Base-by-base conservation (phyloP, 2,113 vertebrate species). In the Elephantulus edwardii region DNA sequence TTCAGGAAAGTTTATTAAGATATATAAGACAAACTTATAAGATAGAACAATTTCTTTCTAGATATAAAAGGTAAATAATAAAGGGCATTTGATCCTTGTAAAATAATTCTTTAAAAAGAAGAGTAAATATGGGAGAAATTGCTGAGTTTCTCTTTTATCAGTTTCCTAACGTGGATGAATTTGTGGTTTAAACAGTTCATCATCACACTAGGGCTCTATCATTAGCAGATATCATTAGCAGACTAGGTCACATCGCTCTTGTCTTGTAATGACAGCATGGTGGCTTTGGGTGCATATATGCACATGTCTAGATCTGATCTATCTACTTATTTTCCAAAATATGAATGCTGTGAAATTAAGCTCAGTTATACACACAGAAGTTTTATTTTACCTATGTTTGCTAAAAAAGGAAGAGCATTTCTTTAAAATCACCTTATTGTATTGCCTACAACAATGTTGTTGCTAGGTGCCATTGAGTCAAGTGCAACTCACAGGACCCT, bases 261-360 rank as follows among this genome's bases (percentile, higher is more conserved):
- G 74, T 75, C 13, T 86, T 77, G 44, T 12, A 12, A 3, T n/a
- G 44, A 3, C 13, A 64, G 17, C 17, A 85, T 70, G 52, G 64
- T n/a, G 10, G 2, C 62, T 12, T 64, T 3, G 30, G 28, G 17
- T 40, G 11, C 54, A 28, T 64, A 3, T 88, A 6, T n/a, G 33
- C 66, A 26, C 38, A 12, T 71, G n/a, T 26, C 9, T 81, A 28
- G 24, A 58, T 5, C 56, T 58, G 28, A 58, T 66, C 13, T 44
- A 10, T 70, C 72, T 78, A 2, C 44, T n/a, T 78, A 52, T 2
- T 10, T 76, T 12, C 66, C 35, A 48, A 85, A 79, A 56, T 56
- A 60, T 90, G n/a, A 81, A 60, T 60, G 16, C 76, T 56, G 50
- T 20, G 78, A 38, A 93, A 82, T 89, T 66, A 71, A 81, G 62